Base-by-base conservation (phyloP, 2,797 vertebrate species). In the Sphaeramia orbicularis region DNA sequence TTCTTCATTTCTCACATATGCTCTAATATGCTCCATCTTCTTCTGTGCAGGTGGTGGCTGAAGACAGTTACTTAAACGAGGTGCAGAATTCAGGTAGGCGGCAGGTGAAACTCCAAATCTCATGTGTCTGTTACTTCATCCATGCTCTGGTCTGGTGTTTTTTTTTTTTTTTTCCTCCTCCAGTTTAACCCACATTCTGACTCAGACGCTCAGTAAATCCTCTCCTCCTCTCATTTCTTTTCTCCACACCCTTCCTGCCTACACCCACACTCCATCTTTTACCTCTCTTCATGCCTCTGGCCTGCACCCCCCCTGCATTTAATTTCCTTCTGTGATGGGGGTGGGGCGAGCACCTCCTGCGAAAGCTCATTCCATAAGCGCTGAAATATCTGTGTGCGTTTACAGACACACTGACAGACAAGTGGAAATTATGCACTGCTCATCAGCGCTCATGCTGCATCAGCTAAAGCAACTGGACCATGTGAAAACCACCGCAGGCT, bases 61-160 rank as follows among this genome's bases (percentile, higher is more conserved):
- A 94, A 78, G 94, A 95, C 87, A 93, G 90, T 62, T 94, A 94
- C 81, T 84, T 94, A 81, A 94, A 95, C 51, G 90, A 92, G 65
- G 93, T 95, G 79, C 93, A 94, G 89, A 93, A 92, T 87, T 93
- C 94, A 91, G 94, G 94, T 95, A 87, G 85, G 93, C 47, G 13
- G 3, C 37, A n/a, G n/a, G n/a, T n/a, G n/a, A n/a, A n/a, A n/a
- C n/a, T n/a, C n/a, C n/a, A n/a, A n/a, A n/a, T n/a, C n/a, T n/a
- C n/a, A n/a, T n/a, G n/a, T n/a, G n/a, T n/a, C n/a, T n/a, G n/a
- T n/a, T n/a, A n/a, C n/a, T n/a, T n/a, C n/a, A n/a, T n/a, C n/a
- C n/a, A n/a, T n/a, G 27, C 27, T 24, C 24, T 27, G 27, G 24
- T 27, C 24, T 27, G 24, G 24, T 27, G 27, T 27, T 27, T 21